Evolutionary conservation across 1,140 invertebrate genomes (phyloP).

Genomic region (Lasioglossum albipes): DNA sequence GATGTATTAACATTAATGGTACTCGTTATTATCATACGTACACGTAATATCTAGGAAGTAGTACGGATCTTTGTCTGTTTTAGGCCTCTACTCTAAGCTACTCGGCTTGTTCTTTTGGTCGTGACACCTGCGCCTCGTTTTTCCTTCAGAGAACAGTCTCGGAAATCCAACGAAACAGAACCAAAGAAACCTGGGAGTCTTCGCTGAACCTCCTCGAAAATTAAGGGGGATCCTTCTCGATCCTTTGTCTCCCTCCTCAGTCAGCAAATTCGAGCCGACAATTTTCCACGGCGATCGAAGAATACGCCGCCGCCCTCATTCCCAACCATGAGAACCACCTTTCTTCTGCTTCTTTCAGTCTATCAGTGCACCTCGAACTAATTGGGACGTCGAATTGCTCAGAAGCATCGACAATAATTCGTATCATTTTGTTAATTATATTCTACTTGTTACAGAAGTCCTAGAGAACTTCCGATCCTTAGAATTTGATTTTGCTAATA

Average conservation of each 20-base stretch:
- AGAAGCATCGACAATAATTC: too few species aligned
- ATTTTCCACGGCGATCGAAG: neutral
- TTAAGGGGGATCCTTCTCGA: neutral
- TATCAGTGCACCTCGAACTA: neutral
- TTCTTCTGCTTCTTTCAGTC: neutral
- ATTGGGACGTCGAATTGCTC: neutral
- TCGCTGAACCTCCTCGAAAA: too few species aligned
- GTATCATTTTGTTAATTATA: too few species aligned
- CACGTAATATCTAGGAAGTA: slow-evolving; percentile 62
- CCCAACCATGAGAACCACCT: neutral
- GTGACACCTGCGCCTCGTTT: slow-evolving; percentile 38
- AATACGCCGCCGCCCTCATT: neutral
- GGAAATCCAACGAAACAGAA: neutral
- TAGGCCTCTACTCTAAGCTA: slow-evolving; percentile 57
- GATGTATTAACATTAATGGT: slow-evolving; percentile 49
- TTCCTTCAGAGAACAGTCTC: neutral
- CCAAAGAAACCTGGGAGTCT: too few species aligned
- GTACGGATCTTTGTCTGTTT: slow-evolving; percentile 51
- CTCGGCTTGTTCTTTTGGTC: slow-evolving; percentile 52
- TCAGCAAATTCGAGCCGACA: neutral
- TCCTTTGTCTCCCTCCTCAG: neutral
- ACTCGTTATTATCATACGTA: slow-evolving; percentile 55
- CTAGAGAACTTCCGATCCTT: too few species aligned
- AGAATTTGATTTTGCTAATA: too few species aligned
- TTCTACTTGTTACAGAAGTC: too few species aligned